Evolutionary conservation across 1,140 invertebrate species (phyloP).

Genomic region (Archegozetes longisetosus): DNA sequence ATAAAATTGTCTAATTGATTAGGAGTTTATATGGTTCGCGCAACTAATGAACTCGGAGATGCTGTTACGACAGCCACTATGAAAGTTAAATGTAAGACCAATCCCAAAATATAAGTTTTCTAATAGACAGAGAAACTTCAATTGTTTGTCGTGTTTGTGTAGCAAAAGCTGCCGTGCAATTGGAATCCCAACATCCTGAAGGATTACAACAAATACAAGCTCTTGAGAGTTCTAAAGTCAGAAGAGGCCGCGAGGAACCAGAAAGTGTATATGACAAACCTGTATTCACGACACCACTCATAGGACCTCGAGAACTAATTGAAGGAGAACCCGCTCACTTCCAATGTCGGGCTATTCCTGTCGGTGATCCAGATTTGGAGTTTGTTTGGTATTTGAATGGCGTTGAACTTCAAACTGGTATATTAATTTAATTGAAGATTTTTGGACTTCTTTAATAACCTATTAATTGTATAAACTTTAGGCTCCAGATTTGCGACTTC

Average conservation of each 20-base stretch:
- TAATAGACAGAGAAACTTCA: too few relatives aligned
- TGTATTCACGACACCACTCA: too few relatives aligned
- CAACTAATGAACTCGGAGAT: slow-evolving; percentile 40
- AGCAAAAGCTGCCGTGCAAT: too few relatives aligned
- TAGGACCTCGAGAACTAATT: slow-evolving; percentile 50
- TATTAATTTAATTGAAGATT: slow-evolving; percentile 30
- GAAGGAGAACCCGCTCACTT: slow-evolving; percentile 81
- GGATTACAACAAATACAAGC: too few relatives aligned
- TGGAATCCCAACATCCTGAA: too few relatives aligned
- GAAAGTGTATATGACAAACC: too few relatives aligned
- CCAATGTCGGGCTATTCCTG: slow-evolving; percentile 82
- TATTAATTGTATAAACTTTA: slow-evolving; percentile 66
- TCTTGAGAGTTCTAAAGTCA: too few relatives aligned
- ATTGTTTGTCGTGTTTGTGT: too few relatives aligned
- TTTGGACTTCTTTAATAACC: too few relatives aligned
- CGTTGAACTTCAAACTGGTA: slow-evolving; percentile 41
- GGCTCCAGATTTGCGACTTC: slow-evolving; percentile 40
- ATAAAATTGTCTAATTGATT: too few relatives aligned
- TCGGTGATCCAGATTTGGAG: slow-evolving; percentile 84
- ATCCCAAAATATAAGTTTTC: too few relatives aligned
- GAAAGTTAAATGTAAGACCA: slow-evolving; percentile 59
- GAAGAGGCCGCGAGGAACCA: too few relatives aligned
- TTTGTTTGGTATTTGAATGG: slow-evolving; percentile 97
- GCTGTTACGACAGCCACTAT: slow-evolving; percentile 60
- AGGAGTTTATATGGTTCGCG: slow-evolving; percentile 27